Evolutionary conservation across 1,140 invertebrate species (phyloP).

Genomic region (Bombus waltoni): DNA sequence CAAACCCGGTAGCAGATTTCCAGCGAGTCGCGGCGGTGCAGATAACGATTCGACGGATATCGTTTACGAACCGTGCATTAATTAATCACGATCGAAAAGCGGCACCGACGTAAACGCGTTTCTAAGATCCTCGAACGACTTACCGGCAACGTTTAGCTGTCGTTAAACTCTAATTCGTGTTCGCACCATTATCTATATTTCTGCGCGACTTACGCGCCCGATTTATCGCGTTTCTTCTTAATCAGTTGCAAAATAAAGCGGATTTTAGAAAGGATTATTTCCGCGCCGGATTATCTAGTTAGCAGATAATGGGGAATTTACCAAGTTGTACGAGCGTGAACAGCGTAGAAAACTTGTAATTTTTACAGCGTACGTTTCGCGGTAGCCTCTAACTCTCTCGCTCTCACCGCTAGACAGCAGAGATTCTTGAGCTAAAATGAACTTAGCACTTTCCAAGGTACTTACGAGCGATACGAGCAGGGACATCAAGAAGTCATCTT

Average conservation of each 20-base stretch:
- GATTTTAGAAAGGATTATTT: neutral
- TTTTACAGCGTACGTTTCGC: neutral
- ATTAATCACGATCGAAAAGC: slow-evolving; percentile 49
- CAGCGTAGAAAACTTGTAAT: neutral
- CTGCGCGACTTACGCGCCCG: neutral
- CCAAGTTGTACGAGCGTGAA: neutral
- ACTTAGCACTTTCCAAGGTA: neutral
- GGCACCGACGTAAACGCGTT: neutral
- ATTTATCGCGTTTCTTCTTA: neutral
- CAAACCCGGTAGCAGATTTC: slow-evolving; percentile 30
- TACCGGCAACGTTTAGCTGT: neutral
- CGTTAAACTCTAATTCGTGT: neutral
- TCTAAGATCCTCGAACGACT: neutral
- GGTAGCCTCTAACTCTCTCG: neutral
- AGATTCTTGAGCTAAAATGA: neutral
- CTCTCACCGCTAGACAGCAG: neutral
- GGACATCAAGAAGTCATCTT: neutral
- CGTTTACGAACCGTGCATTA: slow-evolving; percentile 29
- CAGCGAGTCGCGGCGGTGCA: neutral
- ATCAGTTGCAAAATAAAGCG: slow-evolving; percentile 24
- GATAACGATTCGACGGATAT: slow-evolving; percentile 47
- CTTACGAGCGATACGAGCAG: neutral
- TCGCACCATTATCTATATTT: neutral
- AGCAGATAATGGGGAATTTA: neutral
- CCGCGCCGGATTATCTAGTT: neutral